Evolutionary conservation across 1,140 invertebrate genomes (phyloP).

Genomic region (Hylaeus anthracinus): DNA sequence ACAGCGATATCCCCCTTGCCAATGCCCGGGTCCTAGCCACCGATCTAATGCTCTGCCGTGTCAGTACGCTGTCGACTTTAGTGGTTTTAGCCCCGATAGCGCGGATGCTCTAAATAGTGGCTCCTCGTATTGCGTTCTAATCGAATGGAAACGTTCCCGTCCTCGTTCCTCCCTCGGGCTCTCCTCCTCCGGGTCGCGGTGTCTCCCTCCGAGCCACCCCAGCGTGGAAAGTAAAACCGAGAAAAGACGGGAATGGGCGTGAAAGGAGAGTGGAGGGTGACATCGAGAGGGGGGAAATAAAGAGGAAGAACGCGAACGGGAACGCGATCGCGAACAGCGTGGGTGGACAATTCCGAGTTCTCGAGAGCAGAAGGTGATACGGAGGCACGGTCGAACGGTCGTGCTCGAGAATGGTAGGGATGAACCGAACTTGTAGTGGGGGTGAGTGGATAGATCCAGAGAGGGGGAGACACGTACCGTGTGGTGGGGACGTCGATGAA

Average conservation of each 20-base stretch:
- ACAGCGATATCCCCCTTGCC: background rate
- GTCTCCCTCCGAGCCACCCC: background rate
- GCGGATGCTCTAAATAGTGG: slow-evolving; percentile 19
- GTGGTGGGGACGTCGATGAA: slow-evolving; percentile 61
- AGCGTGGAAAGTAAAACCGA: slow-evolving; percentile 17
- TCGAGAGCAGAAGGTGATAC: slow-evolving; percentile 61
- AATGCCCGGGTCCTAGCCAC: background rate
- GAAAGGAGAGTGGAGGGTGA: slow-evolving; percentile 21
- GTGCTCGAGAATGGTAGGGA: slow-evolving; percentile 52
- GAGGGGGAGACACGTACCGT: slow-evolving; percentile 18
- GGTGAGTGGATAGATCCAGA: slow-evolving; percentile 16
- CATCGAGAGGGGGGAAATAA: background rate
- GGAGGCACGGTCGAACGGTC: slow-evolving; percentile 59
- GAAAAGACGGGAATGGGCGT: slow-evolving; percentile 30
- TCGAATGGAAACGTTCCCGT: slow-evolving; percentile 54
- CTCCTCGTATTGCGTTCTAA: slow-evolving; percentile 59
- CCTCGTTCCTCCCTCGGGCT: background rate
- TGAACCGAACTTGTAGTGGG: slow-evolving; percentile 41
- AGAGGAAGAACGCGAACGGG: slow-evolving; percentile 21
- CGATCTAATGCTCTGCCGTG: slow-evolving; percentile 17
- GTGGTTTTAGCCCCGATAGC: slow-evolving; percentile 22
- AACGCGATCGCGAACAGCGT: slow-evolving; percentile 24
- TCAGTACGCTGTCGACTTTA: slow-evolving; percentile 35
- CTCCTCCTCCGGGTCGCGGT: background rate
- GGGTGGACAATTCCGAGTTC: slow-evolving; percentile 58